Conservation (phyloP, 37 sponge, comb jelly and placozoan genomes). For the Bolinopsis microptera region DNA sequence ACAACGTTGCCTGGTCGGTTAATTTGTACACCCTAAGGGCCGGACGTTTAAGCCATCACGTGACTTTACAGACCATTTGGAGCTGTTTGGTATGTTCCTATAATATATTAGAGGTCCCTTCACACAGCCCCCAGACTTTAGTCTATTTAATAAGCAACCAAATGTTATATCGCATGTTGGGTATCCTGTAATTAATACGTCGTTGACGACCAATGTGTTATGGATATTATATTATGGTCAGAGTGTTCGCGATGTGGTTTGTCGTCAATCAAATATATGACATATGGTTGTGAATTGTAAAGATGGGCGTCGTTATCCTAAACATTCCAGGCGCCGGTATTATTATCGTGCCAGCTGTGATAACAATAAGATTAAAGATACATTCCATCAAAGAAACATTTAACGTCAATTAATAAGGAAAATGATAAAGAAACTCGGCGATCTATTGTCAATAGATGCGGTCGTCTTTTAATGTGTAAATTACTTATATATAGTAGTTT, state of each 20-base stretch:
- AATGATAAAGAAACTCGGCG: neutral
- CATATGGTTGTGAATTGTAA: neutral
- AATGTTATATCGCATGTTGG: too few species aligned
- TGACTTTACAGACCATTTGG: neutral
- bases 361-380: neutral
- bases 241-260: too few species aligned
- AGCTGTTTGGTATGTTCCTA: too few species aligned
- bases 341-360: neutral
- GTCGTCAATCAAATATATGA: neutral
- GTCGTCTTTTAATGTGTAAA: neutral
- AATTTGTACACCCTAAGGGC: neutral
- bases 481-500: neutral
- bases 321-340: neutral
- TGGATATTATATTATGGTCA: too few species aligned
- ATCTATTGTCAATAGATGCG: neutral
- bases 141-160: too few species aligned
- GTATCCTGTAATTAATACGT: too few species aligned
- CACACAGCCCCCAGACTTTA: too few species aligned
- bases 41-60: neutral
- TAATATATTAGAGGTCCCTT: too few species aligned
- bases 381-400: neutral
- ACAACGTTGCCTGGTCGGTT: neutral
- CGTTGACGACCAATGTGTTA: too few species aligned
- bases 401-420: neutral
- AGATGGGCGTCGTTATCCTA: neutral